phyloP scores from a whole-genome alignment of 64 coral and sea anemone genomes.

The Trachythela sp. region DNA sequence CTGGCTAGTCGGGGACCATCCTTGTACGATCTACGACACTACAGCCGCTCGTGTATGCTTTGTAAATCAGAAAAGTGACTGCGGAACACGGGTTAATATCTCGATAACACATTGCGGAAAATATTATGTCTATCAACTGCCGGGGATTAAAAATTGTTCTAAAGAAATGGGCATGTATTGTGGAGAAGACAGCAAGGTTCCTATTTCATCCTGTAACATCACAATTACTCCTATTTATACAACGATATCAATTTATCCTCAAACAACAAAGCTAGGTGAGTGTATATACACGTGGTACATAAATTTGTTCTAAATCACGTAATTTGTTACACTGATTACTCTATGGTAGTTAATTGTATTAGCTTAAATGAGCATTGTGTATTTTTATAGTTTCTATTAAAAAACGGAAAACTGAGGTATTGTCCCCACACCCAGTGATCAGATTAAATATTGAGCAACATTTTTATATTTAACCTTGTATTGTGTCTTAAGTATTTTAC shows the following conservation, averaged over 20 bases:
- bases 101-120: neutral
- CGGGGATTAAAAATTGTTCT: neutral
- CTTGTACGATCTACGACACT: neutral
- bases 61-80: neutral
- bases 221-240: neutral
- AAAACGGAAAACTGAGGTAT: no score
- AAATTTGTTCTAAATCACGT: no score
- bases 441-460: no score
- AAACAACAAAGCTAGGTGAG: neutral
- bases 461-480: no score
- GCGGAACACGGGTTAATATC: neutral
- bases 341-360: no score
- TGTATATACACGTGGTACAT: no score
- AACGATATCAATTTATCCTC: neutral
- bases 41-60: neutral
- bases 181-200: neutral
- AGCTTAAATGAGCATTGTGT: no score
- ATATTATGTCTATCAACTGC: neutral
- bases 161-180: neutral
- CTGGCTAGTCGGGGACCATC: neutral
- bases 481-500: no score
- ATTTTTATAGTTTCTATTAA: no score
- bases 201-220: neutral
- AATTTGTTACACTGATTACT: no score
- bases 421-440: no score